Evolutionary conservation across 2,113 vertebrate genomes (phyloP).

Genomic region (Sebastes schlegelii): DNA sequence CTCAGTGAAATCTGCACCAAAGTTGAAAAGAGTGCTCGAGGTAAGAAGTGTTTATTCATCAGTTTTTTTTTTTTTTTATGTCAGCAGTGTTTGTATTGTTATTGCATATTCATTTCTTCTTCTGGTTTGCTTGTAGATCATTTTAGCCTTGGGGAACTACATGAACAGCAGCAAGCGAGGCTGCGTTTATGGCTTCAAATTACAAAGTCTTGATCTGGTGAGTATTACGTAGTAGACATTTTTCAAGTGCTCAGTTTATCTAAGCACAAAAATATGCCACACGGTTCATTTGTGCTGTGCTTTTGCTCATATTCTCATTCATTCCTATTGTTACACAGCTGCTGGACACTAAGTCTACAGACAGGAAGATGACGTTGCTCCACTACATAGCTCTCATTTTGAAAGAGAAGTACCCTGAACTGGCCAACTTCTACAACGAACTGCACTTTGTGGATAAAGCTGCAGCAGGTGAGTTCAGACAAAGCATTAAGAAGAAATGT

Average conservation of each 20-base stretch:
- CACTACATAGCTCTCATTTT: constrained; percentile 96
- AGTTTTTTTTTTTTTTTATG: background rate
- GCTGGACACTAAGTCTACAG: constrained; percentile 97
- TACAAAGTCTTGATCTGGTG: constrained; percentile 91
- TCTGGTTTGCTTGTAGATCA: constrained; percentile 85
- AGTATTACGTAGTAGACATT: constrained; percentile 35
- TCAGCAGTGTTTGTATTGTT: background rate
- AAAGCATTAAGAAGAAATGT: background rate
- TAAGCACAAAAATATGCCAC: background rate
- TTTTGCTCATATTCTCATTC: constrained; percentile 6
- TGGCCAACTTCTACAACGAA: constrained; percentile 94
- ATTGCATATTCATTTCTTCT: background rate
- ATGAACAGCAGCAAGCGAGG: constrained; percentile 99
- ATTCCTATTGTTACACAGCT: constrained; percentile 81
- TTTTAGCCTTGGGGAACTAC: constrained; percentile 96
- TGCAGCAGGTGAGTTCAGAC: constrained; percentile 87
- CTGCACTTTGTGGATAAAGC: constrained; percentile 97
- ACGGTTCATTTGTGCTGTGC: constrained; percentile 2
- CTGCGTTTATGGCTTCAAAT: constrained; percentile 95
- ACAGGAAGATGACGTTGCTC: constrained; percentile 95
- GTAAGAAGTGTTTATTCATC: constrained; percentile 72
- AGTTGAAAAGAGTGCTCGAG: constrained; percentile 94
- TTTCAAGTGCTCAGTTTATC: background rate
- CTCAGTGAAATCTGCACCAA: constrained; percentile 94
- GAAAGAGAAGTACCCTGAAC: constrained; percentile 94